Base-by-base conservation (phyloP, 1,140 invertebrate species). In the Stenopsyche tienmushanensis region DNA sequence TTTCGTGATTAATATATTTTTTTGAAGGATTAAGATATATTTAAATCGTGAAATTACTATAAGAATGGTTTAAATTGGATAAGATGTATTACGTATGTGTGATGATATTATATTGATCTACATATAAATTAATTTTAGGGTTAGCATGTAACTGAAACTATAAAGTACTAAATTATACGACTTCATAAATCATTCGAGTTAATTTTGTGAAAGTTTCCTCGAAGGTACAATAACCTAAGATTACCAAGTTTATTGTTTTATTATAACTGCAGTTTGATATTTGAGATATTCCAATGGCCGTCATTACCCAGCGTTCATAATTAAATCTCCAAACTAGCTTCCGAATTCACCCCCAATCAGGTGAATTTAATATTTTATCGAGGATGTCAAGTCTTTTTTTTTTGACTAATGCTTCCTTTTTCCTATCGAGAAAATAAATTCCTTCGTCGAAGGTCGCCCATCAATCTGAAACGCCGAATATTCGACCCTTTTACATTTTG, bases 241-340 rank as follows among this genome's bases (percentile, higher is more conserved):
- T 66, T 39, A 52, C 57, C 57, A 44, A 50, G 59, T 67, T 67
- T 67, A 67, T 67, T 23, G 65, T 63, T 67, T 67, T 67, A 67
- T 60, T 58, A 44, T 63, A 67, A 62, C 42, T 41, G 39, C 41
- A 13, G 39, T 66, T 67, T 67, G 59, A 64, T 64, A 44, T 29
- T n/a, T 64, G 10, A 15, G 17, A 47, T 15, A 8, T 20, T n/a
- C n/a, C n/a, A n/a, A n/a, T 47, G 18, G 44, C 44, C 10, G 44
- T 47, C 13, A 13, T 34, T 34, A 13, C 29, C 5, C 29, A 34
- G 29, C 5, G 29, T 34, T 5, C 5, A 34, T 13, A 34, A 13
- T 5, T 13, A 34, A 34, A 7, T 34, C 29, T 5, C 5, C 29
- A 34, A 13, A 34, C 13, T 34, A 34, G 13, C 13, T 34, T 34